Percentiles rank a stretch among this genome's conserved stretches.
Evolutionary conservation across 2,113 vertebrate genomes (phyloP).

Genomic region (Procavia capensis): DNA sequence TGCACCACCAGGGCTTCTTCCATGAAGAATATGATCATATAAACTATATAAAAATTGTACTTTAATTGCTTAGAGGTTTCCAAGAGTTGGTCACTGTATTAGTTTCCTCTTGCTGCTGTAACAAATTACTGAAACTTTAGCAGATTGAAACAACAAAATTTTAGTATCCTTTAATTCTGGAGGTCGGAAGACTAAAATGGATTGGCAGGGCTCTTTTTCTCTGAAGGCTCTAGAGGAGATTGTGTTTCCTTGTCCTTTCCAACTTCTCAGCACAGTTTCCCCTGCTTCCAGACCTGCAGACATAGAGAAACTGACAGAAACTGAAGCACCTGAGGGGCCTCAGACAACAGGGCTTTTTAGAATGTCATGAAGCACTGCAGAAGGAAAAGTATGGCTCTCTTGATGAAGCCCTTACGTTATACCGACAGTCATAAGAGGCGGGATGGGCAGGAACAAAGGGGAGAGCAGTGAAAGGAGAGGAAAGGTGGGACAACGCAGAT

Average conservation of each 20-base stretch:
- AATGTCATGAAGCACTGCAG: not conserved
- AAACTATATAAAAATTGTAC: not conserved
- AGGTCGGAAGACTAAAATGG: not conserved
- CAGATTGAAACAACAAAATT: not conserved
- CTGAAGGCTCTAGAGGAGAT: not conserved
- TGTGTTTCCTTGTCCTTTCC: not conserved
- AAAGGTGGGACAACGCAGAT: not conserved
- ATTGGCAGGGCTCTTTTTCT: not conserved
- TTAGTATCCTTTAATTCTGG: not conserved
- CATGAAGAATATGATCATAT: not conserved
- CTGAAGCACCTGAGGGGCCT: not conserved
- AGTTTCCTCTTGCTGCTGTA: not conserved
- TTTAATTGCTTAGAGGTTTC: not conserved
- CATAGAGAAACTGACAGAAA: not conserved
- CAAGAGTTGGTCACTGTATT: not conserved
- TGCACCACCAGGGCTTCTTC: not conserved
- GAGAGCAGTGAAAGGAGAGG: not conserved
- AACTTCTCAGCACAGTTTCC: not conserved
- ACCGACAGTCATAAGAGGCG: not conserved
- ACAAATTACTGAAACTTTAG: not conserved
- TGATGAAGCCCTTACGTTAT: not conserved
- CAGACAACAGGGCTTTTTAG: conserved; percentile 17
- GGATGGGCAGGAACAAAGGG: not conserved
- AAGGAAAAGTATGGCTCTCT: not conserved
- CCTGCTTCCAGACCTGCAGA: not conserved